A percentile compares a stretch with the other conserved stretches of the same genome.
Evolutionary conservation across 2,797 vertebrate genomes (phyloP).

Genomic region (Phalloptychus januarius): DNA sequence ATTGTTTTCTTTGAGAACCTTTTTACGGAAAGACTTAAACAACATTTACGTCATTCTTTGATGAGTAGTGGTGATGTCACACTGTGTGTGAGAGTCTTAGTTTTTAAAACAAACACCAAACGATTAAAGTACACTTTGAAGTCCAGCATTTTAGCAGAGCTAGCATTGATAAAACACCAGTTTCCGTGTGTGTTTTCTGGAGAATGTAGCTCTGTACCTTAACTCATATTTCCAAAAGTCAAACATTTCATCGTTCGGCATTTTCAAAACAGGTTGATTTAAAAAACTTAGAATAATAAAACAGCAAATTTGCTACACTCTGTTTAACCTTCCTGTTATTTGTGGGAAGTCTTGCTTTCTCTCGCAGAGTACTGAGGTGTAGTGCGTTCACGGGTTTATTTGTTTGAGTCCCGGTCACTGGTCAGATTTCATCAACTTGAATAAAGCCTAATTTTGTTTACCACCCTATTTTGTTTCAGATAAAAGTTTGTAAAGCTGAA

Average conservation of each 20-base stretch:
- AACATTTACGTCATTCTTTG: neutral
- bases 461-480: neutral
- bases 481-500: neutral
- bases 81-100: constrained; percentile 1
- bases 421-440: neutral
- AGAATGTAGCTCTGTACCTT: neutral
- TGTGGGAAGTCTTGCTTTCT: neutral
- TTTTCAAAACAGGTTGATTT: neutral
- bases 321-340: neutral
- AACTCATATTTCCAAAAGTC: neutral
- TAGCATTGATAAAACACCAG: too few species aligned
- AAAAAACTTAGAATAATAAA: neutral
- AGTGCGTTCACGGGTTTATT: neutral
- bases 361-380: neutral
- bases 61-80: neutral
- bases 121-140: neutral
- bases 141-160: neutral
- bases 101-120: neutral
- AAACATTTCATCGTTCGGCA: neutral
- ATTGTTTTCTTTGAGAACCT: neutral
- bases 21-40: neutral
- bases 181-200: neutral
- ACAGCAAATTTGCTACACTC: neutral
- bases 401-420: neutral
- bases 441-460: neutral